Evolutionary conservation across 2,797 vertebrate genomes (phyloP).

Genomic region (Helarctos malayanus): DNA sequence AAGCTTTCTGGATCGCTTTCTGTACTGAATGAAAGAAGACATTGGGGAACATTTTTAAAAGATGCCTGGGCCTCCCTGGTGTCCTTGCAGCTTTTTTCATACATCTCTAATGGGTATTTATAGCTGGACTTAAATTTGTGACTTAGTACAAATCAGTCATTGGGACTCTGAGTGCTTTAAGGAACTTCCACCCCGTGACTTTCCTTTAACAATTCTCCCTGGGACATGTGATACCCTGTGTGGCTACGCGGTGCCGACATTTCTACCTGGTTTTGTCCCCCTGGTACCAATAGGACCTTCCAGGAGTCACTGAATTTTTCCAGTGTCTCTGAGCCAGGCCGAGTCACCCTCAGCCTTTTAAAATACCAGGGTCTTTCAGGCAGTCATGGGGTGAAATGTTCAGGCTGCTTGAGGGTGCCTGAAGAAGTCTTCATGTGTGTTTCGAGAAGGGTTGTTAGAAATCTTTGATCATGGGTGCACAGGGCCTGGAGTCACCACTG

Average conservation of each 20-base stretch:
- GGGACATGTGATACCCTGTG: neutral
- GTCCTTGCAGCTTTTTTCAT: neutral
- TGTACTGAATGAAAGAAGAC: neutral
- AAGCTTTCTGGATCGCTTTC: neutral
- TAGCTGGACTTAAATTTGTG: neutral
- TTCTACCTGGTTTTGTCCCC: neutral
- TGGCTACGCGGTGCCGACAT: neutral
- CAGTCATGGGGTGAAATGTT: neutral
- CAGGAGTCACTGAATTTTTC: neutral
- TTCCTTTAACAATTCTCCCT: neutral
- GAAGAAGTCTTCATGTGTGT: neutral
- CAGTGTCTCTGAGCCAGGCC: neutral
- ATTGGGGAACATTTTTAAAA: conserved; percentile 12
- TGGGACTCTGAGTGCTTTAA: neutral
- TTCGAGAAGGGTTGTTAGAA: neutral
- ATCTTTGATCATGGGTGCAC: neutral
- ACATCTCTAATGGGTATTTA: neutral
- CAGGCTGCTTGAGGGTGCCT: neutral
- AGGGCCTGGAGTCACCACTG: neutral
- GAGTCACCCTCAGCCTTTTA: neutral
- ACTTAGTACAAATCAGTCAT: neutral
- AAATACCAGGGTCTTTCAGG: neutral
- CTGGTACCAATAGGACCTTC: neutral
- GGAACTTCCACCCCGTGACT: neutral
- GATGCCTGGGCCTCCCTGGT: neutral